A percentile compares a stretch with the other conserved stretches of the same genome.
Evolutionary conservation across 1,140 invertebrate genomes (phyloP).

Genomic region (Galleria mellonella): DNA sequence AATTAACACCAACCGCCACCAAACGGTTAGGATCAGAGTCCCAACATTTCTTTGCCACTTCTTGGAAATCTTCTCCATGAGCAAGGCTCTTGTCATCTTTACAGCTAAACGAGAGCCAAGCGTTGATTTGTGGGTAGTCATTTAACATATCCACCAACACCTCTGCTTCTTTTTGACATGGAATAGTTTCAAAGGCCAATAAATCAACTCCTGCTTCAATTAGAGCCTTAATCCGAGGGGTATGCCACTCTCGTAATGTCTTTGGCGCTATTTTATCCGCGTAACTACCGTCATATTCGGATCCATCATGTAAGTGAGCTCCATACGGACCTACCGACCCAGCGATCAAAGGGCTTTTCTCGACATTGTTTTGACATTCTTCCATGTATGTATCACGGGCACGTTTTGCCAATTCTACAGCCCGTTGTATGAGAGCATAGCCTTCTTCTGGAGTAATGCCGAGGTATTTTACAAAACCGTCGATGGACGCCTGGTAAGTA

Average conservation of each 20-base stretch:
- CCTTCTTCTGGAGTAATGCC: slow-evolving; percentile 77
- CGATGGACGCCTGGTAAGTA: slow-evolving; percentile 91
- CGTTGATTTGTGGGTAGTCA: slow-evolving; percentile 81
- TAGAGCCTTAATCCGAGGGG: slow-evolving; percentile 82
- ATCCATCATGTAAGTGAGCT: slow-evolving; percentile 88
- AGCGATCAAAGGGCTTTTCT: slow-evolving; percentile 75
- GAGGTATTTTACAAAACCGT: slow-evolving; percentile 83
- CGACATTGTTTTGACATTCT: slow-evolving; percentile 51
- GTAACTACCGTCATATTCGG: slow-evolving; percentile 92
- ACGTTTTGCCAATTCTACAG: slow-evolving; percentile 79
- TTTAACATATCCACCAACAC: slow-evolving; percentile 83
- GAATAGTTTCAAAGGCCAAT: slow-evolving; percentile 92
- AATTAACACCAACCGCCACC: slow-evolving; percentile 84
- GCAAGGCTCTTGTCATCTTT: slow-evolving; percentile 73
- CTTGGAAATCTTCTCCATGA: slow-evolving; percentile 78
- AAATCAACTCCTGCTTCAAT: slow-evolving; percentile 86
- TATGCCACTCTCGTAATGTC: slow-evolving; percentile 85
- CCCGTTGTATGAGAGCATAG: slow-evolving; percentile 79
- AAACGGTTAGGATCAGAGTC: slow-evolving; percentile 74
- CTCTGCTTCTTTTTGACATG: slow-evolving; percentile 86
- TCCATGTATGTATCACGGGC: slow-evolving; percentile 75
- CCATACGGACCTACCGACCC: slow-evolving; percentile 95
- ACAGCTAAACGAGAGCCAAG: slow-evolving; percentile 90
- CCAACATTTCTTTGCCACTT: slow-evolving; percentile 74
- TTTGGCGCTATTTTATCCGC: slow-evolving; percentile 77